Conservation (phyloP, 1,140 invertebrate species). For the Wiebesia pumilae region DNA sequence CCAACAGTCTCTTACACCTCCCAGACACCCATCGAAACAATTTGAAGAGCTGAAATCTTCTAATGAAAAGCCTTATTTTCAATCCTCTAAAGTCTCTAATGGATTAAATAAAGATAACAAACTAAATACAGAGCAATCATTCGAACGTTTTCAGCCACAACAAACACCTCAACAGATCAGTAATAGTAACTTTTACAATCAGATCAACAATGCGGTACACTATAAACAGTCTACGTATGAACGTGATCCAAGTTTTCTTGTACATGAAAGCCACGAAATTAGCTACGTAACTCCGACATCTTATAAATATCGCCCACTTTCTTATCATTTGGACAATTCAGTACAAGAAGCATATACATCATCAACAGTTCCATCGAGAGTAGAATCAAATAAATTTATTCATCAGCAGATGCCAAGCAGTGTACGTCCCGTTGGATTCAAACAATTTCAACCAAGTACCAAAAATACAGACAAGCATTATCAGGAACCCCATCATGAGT, state of each 20-base stretch:
- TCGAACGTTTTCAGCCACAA: conserved; percentile 54
- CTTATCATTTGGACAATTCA: conserved; percentile 53
- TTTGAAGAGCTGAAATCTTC: conserved; percentile 65
- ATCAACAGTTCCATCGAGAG: conserved; percentile 49
- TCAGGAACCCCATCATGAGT: background rate
- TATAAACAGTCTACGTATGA: conserved; percentile 65
- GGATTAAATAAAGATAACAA: conserved; percentile 52
- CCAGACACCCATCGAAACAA: conserved; percentile 56
- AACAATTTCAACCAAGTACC: conserved; percentile 1
- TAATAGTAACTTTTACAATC: conserved; percentile 64
- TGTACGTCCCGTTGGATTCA: conserved; percentile 16
- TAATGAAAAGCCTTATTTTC: conserved; percentile 61
- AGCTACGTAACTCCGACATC: conserved; percentile 66
- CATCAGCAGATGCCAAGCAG: conserved; percentile 43
- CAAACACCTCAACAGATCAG: conserved; percentile 38
- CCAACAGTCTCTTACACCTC: conserved; percentile 57
- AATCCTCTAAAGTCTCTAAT: conserved; percentile 50
- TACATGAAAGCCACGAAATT: conserved; percentile 70
- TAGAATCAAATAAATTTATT: conserved; percentile 58
- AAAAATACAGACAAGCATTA: conserved; percentile 21
- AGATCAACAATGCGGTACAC: conserved; percentile 61
- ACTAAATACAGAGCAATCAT: conserved; percentile 43
- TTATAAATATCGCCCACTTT: conserved; percentile 65
- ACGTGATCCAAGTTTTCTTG: conserved; percentile 66
- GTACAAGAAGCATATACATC: conserved; percentile 38